Conservation (phyloP, 2,797 vertebrate species). For the Cygnus olor region DNA sequence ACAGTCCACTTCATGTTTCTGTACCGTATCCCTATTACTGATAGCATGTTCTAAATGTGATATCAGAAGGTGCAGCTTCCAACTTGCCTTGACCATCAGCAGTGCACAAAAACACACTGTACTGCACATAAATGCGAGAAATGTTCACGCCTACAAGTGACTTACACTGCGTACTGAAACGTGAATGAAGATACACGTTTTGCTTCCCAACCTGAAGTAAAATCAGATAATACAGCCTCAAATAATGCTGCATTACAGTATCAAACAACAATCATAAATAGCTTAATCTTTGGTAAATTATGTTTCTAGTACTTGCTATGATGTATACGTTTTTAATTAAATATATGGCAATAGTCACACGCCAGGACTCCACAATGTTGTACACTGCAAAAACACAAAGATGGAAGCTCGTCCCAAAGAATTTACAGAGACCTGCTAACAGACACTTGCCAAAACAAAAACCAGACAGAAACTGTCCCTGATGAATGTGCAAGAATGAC, state of each 20-base stretch:
- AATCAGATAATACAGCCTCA: slow-evolving; percentile 8
- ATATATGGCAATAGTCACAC: background rate
- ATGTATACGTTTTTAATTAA: background rate
- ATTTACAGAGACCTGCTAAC: background rate
- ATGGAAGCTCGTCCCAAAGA: background rate
- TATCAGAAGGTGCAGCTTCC: background rate
- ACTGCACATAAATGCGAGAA: background rate
- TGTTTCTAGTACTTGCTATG: background rate
- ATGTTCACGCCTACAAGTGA: background rate
- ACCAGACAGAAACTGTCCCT: background rate
- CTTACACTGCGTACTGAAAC: background rate
- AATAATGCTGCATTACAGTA: background rate
- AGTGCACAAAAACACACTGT: background rate
- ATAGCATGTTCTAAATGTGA: background rate
- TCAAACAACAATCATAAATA: background rate
- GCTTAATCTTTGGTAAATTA: background rate
- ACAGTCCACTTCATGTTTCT: background rate
- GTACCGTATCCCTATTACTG: background rate
- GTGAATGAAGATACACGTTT: background rate
- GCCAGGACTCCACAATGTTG: background rate
- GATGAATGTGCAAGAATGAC: background rate
- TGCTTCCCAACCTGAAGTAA: background rate
- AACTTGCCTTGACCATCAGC: background rate
- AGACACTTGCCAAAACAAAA: background rate
- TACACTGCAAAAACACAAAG: background rate